These are phyloP conservation scores for Spatulosminthurus flaviceps DNA, from an alignment of 2,888 invertebrate species.

Conservation along the genomic window DNA sequence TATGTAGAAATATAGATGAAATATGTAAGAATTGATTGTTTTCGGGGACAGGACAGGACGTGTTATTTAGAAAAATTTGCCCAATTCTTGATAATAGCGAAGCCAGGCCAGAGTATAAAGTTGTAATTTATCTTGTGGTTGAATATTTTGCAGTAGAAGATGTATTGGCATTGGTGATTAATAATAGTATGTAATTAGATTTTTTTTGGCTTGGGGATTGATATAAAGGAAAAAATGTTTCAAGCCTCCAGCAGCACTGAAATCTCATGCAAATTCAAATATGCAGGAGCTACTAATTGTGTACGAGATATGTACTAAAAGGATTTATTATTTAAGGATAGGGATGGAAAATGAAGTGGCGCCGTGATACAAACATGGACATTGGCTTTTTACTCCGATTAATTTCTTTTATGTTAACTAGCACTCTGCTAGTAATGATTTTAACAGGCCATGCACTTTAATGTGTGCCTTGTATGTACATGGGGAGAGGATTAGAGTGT, in stretches of 20 bases:
- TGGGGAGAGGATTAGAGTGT: too few species aligned
- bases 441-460: neutral
- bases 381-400: conserved; percentile 5
- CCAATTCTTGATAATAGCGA: too few species aligned
- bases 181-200: neutral
- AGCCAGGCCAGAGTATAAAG: too few species aligned
- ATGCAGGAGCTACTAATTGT: neutral
- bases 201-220: neutral
- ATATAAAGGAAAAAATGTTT: neutral
- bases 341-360: conserved; percentile 10
- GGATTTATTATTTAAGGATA: too few species aligned
- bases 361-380: conserved; percentile 11
- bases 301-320: too few species aligned
- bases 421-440: conserved; percentile 5
- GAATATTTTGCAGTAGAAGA: neutral
- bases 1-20: too few species aligned
- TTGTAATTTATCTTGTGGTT: neutral
- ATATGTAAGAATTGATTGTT: too few species aligned
- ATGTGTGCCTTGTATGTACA: neutral
- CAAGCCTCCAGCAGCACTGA: conserved; percentile 7
- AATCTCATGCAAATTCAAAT: neutral
- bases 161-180: neutral
- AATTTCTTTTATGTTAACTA: neutral
- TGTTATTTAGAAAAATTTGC: too few species aligned
- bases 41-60: too few species aligned